Conservation (phyloP, 2,797 vertebrate genomes). For the Petrocephalus sullivani region DNA sequence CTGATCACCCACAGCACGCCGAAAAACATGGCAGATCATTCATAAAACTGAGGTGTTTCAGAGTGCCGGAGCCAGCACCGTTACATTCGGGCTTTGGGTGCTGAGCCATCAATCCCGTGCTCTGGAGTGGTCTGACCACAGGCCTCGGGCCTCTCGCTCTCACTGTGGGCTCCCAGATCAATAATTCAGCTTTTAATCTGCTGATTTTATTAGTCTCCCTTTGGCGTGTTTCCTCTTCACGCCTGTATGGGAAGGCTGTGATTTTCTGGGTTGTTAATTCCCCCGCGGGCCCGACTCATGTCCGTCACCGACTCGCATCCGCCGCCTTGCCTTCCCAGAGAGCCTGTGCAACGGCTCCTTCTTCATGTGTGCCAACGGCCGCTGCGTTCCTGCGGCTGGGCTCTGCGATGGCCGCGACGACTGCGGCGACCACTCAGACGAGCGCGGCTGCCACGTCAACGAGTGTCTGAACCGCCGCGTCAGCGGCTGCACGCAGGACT, state of each 20-base stretch:
- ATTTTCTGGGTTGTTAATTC: background rate
- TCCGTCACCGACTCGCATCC: background rate
- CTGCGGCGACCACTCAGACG: slow-evolving; percentile 89
- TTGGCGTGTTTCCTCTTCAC: background rate
- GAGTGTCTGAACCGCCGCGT: slow-evolving; percentile 91
- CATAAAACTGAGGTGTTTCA: background rate
- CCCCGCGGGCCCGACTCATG: background rate
- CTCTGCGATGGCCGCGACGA: slow-evolving; percentile 85
- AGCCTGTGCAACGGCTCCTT: slow-evolving; percentile 75
- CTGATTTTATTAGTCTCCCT: background rate
- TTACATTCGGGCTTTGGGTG: background rate
- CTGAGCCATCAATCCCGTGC: too few relatives aligned
- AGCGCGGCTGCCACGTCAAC: slow-evolving; percentile 87
- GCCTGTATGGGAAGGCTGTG: background rate
- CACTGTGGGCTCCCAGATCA: background rate
- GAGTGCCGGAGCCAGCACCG: background rate
- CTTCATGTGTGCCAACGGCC: slow-evolving; percentile 88
- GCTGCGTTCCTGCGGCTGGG: slow-evolving; percentile 76
- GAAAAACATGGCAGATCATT: background rate
- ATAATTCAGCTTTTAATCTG: slow-evolving; percentile 2
- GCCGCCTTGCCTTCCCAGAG: slow-evolving; percentile 51
- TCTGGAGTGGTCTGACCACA: background rate
- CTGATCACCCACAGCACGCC: background rate
- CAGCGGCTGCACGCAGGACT: slow-evolving; percentile 94
- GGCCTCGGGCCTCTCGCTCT: background rate